A percentile compares a stretch with the other conserved stretches of the same genome.
phyloP scores from a whole-genome alignment of 1,140 invertebrate species.

The Drosophila nannoptera region DNA sequence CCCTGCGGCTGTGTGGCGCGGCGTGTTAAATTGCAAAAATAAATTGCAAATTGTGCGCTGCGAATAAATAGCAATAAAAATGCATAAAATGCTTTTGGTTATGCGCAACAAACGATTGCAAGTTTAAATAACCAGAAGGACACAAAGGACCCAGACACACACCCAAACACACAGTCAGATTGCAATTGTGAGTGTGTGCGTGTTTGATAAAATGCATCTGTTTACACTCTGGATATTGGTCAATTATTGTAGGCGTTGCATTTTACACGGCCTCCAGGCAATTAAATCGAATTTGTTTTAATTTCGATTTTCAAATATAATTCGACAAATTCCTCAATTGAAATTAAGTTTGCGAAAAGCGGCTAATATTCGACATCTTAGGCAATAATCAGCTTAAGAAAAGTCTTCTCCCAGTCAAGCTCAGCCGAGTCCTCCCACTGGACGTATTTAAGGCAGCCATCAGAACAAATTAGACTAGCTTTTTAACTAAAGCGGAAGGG shows the following conservation, averaged over 20 bases:
- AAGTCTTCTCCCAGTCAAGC: constrained; percentile 1
- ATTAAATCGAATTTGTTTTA: constrained; percentile 46
- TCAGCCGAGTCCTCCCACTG: not conserved
- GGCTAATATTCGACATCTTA: not conserved
- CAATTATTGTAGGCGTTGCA: constrained; percentile 15
- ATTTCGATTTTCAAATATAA: not conserved
- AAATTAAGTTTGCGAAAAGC: not conserved
- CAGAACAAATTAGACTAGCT: constrained; percentile 71
- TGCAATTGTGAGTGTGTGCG: not conserved
- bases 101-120: constrained; percentile 55
- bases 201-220: not conserved
- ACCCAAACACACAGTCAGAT: no score
- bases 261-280: constrained; percentile 46
- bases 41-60: constrained; percentile 67
- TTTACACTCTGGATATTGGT: not conserved
- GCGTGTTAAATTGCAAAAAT: constrained; percentile 77
- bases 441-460: constrained; percentile 44
- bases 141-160: constrained; percentile 29
- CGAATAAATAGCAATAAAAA: constrained; percentile 73
- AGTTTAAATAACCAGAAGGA: constrained; percentile 66
- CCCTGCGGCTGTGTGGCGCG: constrained; percentile 33
- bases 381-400: constrained; percentile 3
- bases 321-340: not conserved
- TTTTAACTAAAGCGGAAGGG: constrained; percentile 40
- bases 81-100: constrained; percentile 72